Evolutionary conservation across 2,797 vertebrate species (phyloP).

Genomic region (Eremophila alpestris): DNA sequence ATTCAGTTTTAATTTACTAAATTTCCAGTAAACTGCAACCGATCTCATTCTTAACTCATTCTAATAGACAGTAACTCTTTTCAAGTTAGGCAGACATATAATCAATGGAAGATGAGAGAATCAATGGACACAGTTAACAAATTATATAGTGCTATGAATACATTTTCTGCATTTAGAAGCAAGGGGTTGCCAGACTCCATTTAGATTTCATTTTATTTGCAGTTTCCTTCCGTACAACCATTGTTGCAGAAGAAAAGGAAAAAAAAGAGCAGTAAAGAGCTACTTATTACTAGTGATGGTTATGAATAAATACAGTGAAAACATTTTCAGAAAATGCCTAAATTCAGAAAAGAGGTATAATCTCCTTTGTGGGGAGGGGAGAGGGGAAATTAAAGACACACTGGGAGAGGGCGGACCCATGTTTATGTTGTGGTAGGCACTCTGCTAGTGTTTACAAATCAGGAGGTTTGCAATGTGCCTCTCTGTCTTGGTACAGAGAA

Average conservation of each 20-base stretch:
- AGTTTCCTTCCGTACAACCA: background rate
- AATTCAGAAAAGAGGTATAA: background rate
- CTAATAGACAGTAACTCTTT: background rate
- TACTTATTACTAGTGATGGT: background rate
- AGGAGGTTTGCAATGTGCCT: background rate
- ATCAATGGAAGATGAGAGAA: background rate
- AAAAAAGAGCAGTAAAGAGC: background rate
- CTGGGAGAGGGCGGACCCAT: background rate
- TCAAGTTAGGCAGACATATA: background rate
- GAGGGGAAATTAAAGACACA: background rate
- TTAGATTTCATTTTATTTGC: background rate
- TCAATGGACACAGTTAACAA: background rate
- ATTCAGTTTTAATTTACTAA: background rate
- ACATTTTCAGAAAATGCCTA: background rate
- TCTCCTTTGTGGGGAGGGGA: background rate
- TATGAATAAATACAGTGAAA: background rate
- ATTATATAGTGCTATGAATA: background rate
- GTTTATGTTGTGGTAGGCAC: background rate
- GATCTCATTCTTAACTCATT: background rate
- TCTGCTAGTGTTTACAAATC: background rate
- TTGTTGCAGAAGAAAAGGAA: background rate
- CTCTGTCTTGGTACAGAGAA: background rate
- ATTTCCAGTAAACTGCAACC: background rate
- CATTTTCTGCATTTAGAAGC: background rate
- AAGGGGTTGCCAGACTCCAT: background rate